Evolutionary conservation across 2,888 invertebrate genomes (phyloP).

Genomic region (Ischnus inquisitorius): DNA sequence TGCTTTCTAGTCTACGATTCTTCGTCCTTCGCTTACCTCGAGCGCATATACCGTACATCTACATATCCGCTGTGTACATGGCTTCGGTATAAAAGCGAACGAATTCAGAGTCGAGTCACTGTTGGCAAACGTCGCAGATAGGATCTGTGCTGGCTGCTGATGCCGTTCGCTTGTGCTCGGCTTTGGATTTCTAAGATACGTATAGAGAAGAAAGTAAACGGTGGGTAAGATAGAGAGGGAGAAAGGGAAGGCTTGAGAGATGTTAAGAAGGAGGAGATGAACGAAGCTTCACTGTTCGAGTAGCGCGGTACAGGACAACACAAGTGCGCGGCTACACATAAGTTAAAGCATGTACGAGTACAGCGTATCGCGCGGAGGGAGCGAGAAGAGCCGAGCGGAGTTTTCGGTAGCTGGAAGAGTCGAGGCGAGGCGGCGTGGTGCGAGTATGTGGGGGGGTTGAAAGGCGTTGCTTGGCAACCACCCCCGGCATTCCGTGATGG

Average conservation of each 20-base stretch:
- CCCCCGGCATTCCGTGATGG: conserved; percentile 77
- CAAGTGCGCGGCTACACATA: conserved; percentile 45
- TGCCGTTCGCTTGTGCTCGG: conserved; percentile 58
- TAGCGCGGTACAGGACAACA: conserved; percentile 42
- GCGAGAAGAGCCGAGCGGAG: conserved; percentile 36
- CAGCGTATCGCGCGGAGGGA: conserved; percentile 4
- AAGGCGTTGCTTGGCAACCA: conserved; percentile 83
- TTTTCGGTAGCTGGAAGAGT: conserved; percentile 75
- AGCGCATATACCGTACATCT: conserved; percentile 52
- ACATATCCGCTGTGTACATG: conserved; percentile 54
- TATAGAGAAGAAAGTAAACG: conserved; percentile 47
- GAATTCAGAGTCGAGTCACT: conserved; percentile 75
- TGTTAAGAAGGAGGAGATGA: conserved; percentile 70
- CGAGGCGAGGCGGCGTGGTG: conserved; percentile 79
- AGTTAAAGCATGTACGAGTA: conserved; percentile 21
- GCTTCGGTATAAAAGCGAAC: conserved; percentile 49
- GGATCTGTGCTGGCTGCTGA: conserved; percentile 66
- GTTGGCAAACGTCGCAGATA: conserved; percentile 78
- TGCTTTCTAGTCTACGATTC: conserved; percentile 56
- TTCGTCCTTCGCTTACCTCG: conserved; percentile 17
- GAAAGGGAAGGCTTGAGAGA: conserved; percentile 70
- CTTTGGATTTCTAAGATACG: conserved; percentile 24
- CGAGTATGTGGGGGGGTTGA: conserved; percentile 80
- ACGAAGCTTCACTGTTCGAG: conserved; percentile 46
- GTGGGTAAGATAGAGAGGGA: conserved; percentile 59